These are phyloP conservation scores for Varanus komodoensis DNA, from an alignment of 2,113 vertebrate species.

Conservation along the genomic window DNA sequence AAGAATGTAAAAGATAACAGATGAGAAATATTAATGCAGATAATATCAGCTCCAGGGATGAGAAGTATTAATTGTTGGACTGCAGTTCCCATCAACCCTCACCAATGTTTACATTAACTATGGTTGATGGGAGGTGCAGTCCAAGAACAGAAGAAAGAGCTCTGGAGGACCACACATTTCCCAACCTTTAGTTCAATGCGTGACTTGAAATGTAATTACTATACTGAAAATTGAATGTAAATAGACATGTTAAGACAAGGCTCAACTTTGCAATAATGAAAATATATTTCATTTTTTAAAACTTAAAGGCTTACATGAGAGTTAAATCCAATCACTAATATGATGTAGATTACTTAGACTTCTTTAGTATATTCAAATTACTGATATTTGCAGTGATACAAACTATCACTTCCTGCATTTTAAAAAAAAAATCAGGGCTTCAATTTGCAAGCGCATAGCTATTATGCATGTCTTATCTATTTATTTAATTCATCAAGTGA, in stretches of 20 bases:
- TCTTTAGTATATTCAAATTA: not conserved
- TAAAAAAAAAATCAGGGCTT: not conserved
- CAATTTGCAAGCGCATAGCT: too few species aligned
- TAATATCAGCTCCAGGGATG: not conserved
- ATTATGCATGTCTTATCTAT: not conserved
- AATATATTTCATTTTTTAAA: not conserved
- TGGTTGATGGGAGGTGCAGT: too few species aligned
- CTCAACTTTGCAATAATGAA: too few species aligned
- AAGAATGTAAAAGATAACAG: too few species aligned
- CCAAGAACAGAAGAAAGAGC: too few species aligned
- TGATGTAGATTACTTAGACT: not conserved
- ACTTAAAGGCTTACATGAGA: not conserved
- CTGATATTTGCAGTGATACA: not conserved
- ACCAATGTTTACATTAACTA: too few species aligned
- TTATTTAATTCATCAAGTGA: not conserved
- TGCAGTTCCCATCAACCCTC: too few species aligned
- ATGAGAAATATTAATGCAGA: too few species aligned
- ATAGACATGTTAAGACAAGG: not conserved
- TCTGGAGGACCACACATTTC: too few species aligned
- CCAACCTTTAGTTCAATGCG: not conserved
- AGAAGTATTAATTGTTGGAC: too few species aligned
- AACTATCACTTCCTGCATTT: not conserved
- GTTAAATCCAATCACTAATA: not conserved
- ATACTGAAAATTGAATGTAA: not conserved
- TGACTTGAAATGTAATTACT: not conserved